Percentiles rank a stretch among this genome's conserved stretches.
Conservation (phyloP, 2,113 vertebrate genomes). For the Engraulis encrasicolus region DNA sequence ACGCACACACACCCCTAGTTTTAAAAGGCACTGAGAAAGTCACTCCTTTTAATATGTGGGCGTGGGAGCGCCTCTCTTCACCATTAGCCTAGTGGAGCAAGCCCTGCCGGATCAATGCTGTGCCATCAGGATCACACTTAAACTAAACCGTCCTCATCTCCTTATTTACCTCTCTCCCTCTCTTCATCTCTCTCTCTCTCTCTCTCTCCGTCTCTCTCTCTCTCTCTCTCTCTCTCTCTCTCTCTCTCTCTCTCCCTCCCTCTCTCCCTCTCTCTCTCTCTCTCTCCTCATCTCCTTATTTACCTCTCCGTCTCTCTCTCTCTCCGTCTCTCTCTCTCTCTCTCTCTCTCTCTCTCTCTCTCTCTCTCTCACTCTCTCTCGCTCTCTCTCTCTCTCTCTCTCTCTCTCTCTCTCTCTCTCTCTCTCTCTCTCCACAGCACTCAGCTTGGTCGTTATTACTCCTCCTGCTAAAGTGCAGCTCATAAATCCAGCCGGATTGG, state of each 20-base stretch:
- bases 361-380: background rate
- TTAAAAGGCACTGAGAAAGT: conserved; percentile 5
- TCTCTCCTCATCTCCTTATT: background rate
- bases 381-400: background rate
- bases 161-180: background rate
- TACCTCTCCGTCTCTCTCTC: background rate
- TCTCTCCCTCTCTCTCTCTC: background rate
- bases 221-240: background rate
- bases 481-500: conserved; percentile 37
- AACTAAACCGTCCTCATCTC: conserved; percentile 13
- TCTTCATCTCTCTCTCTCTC: background rate
- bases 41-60: background rate
- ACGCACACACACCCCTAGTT: background rate
- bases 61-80: background rate
- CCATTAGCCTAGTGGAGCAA: background rate
- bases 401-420: background rate
- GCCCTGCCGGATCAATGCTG: background rate
- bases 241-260: background rate
- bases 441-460: conserved; percentile 13
- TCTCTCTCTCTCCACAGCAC: conserved; percentile 12
- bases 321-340: background rate
- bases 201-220: background rate
- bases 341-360: background rate
- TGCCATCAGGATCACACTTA: background rate
- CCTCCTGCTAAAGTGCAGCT: conserved; percentile 32